These are phyloP conservation scores for Gambelia wislizenii DNA, from an alignment of 2,797 vertebrate species.

Conservation along the genomic window DNA sequence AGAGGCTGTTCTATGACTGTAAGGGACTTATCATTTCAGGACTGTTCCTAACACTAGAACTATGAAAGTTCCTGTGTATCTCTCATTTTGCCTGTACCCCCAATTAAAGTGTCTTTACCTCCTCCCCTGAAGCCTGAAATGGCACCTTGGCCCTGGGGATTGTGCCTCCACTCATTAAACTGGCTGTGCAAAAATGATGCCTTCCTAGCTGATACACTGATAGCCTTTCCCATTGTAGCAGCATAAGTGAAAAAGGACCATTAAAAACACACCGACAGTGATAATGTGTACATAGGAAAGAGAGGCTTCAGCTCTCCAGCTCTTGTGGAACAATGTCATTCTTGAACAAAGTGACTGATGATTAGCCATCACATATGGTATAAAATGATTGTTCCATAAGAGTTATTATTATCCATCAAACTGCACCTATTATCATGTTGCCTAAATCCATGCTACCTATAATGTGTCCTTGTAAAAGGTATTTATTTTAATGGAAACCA, in stretches of 20 bases:
- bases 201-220: no score
- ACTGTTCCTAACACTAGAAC: background rate
- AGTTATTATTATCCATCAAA: slow-evolving; percentile 24
- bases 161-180: background rate
- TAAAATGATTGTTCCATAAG: slow-evolving; percentile 18
- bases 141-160: background rate
- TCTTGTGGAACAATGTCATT: background rate
- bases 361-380: slow-evolving; percentile 9
- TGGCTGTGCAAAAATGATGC: background rate
- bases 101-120: background rate
- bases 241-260: background rate
- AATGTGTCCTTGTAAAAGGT: slow-evolving; percentile 1
- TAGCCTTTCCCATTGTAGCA: background rate
- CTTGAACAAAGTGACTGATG: background rate
- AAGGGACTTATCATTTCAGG: background rate
- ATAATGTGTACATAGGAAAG: background rate
- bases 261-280: background rate
- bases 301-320: background rate
- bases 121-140: background rate
- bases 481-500: slow-evolving; percentile 7
- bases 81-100: no score
- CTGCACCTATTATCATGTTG: background rate
- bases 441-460: background rate
- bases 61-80: background rate
- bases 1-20: no score